Evolutionary conservation across 2,888 invertebrate species (phyloP).

Genomic region (Aleiodes alternator): DNA sequence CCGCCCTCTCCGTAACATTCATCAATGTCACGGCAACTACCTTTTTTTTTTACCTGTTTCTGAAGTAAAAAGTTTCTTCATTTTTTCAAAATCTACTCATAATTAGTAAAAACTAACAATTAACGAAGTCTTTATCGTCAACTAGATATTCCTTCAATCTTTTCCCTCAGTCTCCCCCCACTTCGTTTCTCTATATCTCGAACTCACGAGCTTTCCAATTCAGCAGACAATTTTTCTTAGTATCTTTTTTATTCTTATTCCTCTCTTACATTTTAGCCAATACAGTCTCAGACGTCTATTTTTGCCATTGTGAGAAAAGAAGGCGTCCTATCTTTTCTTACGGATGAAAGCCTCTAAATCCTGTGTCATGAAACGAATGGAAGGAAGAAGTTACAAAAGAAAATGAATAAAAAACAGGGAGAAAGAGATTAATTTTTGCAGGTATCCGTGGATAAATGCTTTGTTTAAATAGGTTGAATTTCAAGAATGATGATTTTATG

Average conservation of each 20-base stretch:
- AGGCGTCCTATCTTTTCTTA: constrained; percentile 50
- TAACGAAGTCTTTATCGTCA: constrained; percentile 34
- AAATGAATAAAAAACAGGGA: constrained; percentile 25
- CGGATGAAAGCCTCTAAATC: constrained; percentile 45
- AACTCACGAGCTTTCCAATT: constrained; percentile 22
- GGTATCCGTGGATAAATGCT: constrained; percentile 25
- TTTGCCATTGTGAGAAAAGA: constrained; percentile 44
- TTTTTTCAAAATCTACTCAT: constrained; percentile 20
- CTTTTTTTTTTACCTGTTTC: constrained; percentile 42
- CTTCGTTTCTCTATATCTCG: not conserved
- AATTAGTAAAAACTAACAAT: constrained; percentile 51
- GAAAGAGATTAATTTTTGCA: constrained; percentile 38
- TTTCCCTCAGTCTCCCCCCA: not conserved
- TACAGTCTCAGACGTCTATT: constrained; percentile 6
- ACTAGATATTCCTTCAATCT: constrained; percentile 13
- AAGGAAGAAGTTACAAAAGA: constrained; percentile 35
- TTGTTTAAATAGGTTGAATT: too few species aligned
- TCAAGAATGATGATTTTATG: too few species aligned
- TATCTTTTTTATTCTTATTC: constrained; percentile 49
- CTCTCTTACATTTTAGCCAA: constrained; percentile 40
- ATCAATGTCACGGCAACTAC: constrained; percentile 42
- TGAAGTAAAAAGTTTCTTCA: not conserved
- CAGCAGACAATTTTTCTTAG: constrained; percentile 34
- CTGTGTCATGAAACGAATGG: constrained; percentile 23
- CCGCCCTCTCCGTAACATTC: not conserved